Conservation (phyloP, 1,140 invertebrate species). For the Hylaeus volcanicus region DNA sequence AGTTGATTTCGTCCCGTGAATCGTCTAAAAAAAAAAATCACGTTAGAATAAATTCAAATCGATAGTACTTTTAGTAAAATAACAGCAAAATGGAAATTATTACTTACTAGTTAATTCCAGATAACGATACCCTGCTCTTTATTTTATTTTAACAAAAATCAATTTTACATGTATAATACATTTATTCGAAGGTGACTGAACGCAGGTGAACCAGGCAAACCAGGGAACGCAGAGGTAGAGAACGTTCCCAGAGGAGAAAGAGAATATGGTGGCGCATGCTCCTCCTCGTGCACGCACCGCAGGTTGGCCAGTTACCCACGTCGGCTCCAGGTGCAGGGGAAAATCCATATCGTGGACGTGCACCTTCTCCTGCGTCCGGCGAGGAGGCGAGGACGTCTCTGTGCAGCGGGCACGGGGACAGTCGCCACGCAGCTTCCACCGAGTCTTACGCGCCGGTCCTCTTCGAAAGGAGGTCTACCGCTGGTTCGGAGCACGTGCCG, state of each 20-base stretch:
- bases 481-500: conserved; percentile 44
- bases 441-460: conserved; percentile 12
- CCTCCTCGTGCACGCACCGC: conserved; percentile 39
- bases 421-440: conserved; percentile 29
- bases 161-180: too few species aligned
- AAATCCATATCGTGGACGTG: conserved; percentile 50
- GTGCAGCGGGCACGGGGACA: background rate
- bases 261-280: conserved; percentile 55
- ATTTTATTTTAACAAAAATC: too few species aligned
- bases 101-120: too few species aligned
- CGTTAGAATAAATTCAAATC: too few species aligned
- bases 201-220: background rate
- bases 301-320: conserved; percentile 26
- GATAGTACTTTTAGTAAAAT: too few species aligned
- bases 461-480: background rate
- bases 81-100: too few species aligned
- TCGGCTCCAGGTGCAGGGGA: conserved; percentile 35
- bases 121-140: too few species aligned
- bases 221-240: background rate
- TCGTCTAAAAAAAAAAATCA: too few species aligned
- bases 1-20: too few species aligned
- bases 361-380: conserved; percentile 5
- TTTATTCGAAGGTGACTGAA: too few species aligned
- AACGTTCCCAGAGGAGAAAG: background rate
- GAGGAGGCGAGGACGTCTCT: background rate